These are phyloP conservation scores for Drosophila kanapiae DNA, from an alignment of 1,140 invertebrate species.

Conservation along the genomic window DNA sequence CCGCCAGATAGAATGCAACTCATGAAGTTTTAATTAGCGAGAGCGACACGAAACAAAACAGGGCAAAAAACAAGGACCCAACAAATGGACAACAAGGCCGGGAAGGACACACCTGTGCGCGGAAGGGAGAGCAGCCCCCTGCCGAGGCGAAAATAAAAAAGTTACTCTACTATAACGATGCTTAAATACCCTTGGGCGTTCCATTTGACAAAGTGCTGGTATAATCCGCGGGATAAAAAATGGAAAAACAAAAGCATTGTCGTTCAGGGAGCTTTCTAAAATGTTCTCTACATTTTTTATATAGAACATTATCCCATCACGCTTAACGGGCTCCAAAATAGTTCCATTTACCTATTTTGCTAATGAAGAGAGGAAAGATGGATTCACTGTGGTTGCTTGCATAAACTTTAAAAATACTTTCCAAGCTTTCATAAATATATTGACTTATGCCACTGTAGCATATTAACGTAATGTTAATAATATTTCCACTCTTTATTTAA, in stretches of 20 bases:
- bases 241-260: constrained; percentile 7
- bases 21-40: constrained; percentile 70
- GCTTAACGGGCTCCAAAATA: not conserved
- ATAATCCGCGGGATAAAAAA: constrained; percentile 26
- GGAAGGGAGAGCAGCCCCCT: constrained; percentile 17
- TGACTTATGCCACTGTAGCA: too few species aligned
- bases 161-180: constrained; percentile 8
- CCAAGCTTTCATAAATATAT: too few species aligned
- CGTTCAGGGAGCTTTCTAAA: constrained; percentile 22
- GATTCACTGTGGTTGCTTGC: not conserved
- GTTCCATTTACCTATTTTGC: not conserved
- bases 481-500: too few species aligned
- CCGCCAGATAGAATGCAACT: constrained; percentile 49
- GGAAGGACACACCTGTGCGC: constrained; percentile 26
- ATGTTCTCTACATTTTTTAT: constrained; percentile 19
- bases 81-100: constrained; percentile 25
- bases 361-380: not conserved
- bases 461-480: too few species aligned
- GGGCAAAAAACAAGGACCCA: constrained; percentile 17
- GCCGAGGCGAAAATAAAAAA: constrained; percentile 15
- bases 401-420: not conserved
- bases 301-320: not conserved
- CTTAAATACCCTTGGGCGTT: constrained; percentile 26
- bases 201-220: constrained; percentile 24
- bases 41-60: constrained; percentile 21